Evolutionary conservation across 2,888 invertebrate genomes (phyloP).

Genomic region (Leucania comma): DNA sequence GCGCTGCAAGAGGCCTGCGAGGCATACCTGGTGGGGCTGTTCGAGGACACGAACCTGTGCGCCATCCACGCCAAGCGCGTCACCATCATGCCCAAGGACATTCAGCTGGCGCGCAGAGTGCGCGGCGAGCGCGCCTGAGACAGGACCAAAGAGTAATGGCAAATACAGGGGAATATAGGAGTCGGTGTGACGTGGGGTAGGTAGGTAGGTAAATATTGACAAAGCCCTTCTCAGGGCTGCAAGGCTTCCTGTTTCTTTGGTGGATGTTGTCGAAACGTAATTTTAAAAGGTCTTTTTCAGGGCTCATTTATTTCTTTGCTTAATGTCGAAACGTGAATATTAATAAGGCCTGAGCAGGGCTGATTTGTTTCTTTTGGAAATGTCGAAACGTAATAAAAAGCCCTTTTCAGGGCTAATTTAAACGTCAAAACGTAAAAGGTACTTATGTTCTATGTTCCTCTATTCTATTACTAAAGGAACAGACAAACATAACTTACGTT

Average conservation of each 20-base stretch:
- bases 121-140: slow-evolving; percentile 80
- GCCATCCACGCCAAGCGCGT: slow-evolving; percentile 92
- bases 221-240: slow-evolving; percentile 89
- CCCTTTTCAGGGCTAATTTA: background rate
- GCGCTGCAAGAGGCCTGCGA: slow-evolving; percentile 92
- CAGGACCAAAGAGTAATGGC: too few relatives aligned
- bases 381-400: background rate
- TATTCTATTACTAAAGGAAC: too few relatives aligned
- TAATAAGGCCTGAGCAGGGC: background rate
- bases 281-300: background rate
- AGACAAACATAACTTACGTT: too few relatives aligned
- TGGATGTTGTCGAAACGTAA: slow-evolving; percentile 26
- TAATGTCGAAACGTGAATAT: background rate
- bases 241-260: slow-evolving; percentile 60
- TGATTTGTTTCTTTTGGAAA: slow-evolving; percentile 34
- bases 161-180: too few relatives aligned
- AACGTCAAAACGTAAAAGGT: too few relatives aligned
- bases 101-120: slow-evolving; percentile 81
- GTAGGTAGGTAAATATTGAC: slow-evolving; percentile 65
- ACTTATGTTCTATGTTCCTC: too few relatives aligned
- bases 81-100: slow-evolving; percentile 85
- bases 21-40: slow-evolving; percentile 92
- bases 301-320: background rate
- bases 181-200: background rate
- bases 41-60: slow-evolving; percentile 95